A percentile compares a stretch with the other conserved stretches of the same genome.
These are phyloP conservation scores for Epistrophella euchroma DNA, from an alignment of 2,888 invertebrate species.

Conservation along the genomic window DNA sequence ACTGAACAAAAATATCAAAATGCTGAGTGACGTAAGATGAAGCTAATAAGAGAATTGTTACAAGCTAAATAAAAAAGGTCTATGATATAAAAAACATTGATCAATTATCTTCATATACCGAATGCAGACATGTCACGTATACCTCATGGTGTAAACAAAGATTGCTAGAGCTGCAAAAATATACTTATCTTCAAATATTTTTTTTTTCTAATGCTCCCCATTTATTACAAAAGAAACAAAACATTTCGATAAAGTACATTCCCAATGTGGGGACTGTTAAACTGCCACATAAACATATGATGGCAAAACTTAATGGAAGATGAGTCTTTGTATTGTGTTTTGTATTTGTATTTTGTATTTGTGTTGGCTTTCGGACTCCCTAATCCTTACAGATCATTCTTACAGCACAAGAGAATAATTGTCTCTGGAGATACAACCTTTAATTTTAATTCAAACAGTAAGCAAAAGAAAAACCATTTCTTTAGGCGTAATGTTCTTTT, in stretches of 20 bases:
- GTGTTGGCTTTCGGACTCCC: not conserved
- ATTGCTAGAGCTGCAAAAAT: conserved; percentile 46
- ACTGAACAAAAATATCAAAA: not conserved
- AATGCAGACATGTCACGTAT: conserved; percentile 29
- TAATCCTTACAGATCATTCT: conserved; percentile 17
- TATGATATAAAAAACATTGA: conserved; percentile 6
- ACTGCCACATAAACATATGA: conserved; percentile 28
- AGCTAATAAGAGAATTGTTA: conserved; percentile 2
- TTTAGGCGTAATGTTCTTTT: conserved; percentile 42
- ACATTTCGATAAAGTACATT: conserved; percentile 53
- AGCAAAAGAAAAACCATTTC: conserved; percentile 30
- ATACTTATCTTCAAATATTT: conserved; percentile 57
- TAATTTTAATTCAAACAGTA: conserved; percentile 26
- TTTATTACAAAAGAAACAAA: conserved; percentile 41
- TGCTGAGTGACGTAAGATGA: not conserved
- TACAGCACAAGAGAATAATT: conserved; percentile 29
- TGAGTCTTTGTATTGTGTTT: conserved; percentile 2
- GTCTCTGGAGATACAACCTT: conserved; percentile 43
- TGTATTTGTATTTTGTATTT: conserved; percentile 16
- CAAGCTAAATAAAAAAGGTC: not conserved
- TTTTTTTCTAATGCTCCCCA: conserved; percentile 42
- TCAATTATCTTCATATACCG: conserved; percentile 17
- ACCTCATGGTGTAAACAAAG: conserved; percentile 36
- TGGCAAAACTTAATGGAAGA: not conserved
- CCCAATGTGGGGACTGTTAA: not conserved